Percentiles rank a stretch among this genome's conserved stretches.
These are phyloP conservation scores for Agrilus mali DNA, from an alignment of 2,888 invertebrate species.

Conservation along the genomic window DNA sequence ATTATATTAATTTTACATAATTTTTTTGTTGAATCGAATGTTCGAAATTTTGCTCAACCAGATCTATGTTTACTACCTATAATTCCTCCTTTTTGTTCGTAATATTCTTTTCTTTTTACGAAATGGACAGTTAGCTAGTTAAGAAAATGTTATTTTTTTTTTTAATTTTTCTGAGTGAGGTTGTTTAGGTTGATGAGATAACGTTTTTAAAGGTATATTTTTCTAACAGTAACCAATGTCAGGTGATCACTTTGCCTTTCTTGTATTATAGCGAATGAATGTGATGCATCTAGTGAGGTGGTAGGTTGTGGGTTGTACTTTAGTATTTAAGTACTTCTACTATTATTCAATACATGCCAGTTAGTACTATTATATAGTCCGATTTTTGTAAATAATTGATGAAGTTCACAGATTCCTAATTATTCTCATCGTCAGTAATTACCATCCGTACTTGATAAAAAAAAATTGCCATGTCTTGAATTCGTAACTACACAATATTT, in stretches of 20 bases:
- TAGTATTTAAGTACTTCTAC: conserved; percentile 15
- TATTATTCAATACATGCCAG: conserved; percentile 15
- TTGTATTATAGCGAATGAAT: conserved; percentile 20
- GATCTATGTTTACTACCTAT: too few species aligned
- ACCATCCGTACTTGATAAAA: neutral
- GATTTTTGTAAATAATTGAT: neutral
- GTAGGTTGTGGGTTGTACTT: conserved; percentile 24
- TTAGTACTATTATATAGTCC: conserved; percentile 4
- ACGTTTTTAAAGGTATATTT: conserved; percentile 11
- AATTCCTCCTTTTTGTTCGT: too few species aligned
- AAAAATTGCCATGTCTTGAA: conserved; percentile 10
- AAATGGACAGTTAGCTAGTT: neutral
- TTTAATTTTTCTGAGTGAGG: conserved; percentile 5
- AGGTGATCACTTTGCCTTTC: conserved; percentile 35
- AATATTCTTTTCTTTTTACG: too few species aligned
- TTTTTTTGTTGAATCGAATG: too few species aligned
- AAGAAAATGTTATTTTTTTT: conserved; percentile 1
- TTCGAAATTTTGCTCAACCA: too few species aligned
- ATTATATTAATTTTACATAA: neutral
- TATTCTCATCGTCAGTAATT: neutral
- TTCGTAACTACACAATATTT: conserved; percentile 24
- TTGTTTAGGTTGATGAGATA: conserved; percentile 6
- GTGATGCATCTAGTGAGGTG: conserved; percentile 21
- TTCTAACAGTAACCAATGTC: conserved; percentile 19
- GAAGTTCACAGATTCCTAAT: neutral